Evolutionary conservation across 2,888 invertebrate species (phyloP), one percentile per base, ranked within the genome.

Genomic region (Heliconius hortense): DNA sequence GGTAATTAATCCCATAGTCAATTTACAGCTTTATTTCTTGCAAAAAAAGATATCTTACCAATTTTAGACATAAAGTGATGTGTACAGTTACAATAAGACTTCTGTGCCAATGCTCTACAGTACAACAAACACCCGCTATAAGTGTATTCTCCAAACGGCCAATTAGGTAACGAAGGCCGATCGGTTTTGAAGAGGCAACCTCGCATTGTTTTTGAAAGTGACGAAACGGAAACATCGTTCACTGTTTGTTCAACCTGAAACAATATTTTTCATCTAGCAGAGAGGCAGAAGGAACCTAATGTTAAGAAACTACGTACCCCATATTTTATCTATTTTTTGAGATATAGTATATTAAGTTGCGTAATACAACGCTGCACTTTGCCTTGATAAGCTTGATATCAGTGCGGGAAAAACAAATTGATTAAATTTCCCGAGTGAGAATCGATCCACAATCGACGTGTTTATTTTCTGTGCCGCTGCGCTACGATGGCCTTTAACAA

Each of bases 41-140:
- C 28, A 28, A 35, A 56, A 56, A n/a, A 8, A 21, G 21, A 21
- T n/a, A 21, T 35, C 84, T 84, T 87, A 95, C 96, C 93, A 73
- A 95, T 88, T 77, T 87, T 88, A 2, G 95, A 95, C 92, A 95
- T 94, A 72, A 95, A 93, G 83, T 96, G 95, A 84, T 95, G 95
- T 0, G 95, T 95, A 82, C 96, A 96, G 81, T 96, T 95, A 81
- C 96, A 96, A 13, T 90, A 82, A 10, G 88, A 84, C 1, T 91
- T 82, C 79, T 95, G 95, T 2, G 92, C 90, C 72, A 93, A 84
- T 0, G 94, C 94, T 76, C 95, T 94, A 81, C 95, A 95, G 84
- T 95, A 95, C 77, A 95, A 90, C 2, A 95, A 86, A 82, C 96
- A 96, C 0, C 94, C 92, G 28, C 95, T 95, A 82, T 95, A 95